These are phyloP conservation scores for Channallabes apus DNA, from an alignment of 2,797 vertebrate genomes.

Conservation along the genomic window DNA sequence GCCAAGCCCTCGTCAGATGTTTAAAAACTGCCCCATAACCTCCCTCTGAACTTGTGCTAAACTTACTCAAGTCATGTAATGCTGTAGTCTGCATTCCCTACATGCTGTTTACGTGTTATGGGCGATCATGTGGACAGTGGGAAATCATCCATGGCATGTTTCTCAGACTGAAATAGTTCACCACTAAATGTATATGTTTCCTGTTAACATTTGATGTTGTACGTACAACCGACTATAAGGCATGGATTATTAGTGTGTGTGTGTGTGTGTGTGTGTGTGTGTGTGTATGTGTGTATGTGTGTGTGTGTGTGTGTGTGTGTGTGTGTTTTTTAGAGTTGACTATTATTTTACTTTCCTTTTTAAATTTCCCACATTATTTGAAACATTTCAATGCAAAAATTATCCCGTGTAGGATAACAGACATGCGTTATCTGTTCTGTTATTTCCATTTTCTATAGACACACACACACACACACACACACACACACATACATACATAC, in stretches of 20 bases:
- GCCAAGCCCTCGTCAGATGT: neutral
- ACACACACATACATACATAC: too few species aligned
- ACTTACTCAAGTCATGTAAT: neutral
- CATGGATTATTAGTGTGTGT: neutral
- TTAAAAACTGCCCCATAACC: neutral
- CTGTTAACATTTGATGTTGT: neutral
- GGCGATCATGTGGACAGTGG: neutral
- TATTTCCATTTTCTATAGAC: conserved; percentile 3
- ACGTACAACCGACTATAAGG: neutral
- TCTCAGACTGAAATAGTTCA: neutral
- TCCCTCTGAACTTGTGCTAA: neutral
- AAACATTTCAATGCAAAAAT: neutral
- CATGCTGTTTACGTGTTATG: conserved; percentile 20
- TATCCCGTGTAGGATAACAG: neutral
- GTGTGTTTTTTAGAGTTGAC: neutral
- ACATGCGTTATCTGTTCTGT: neutral
- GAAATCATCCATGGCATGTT: neutral
- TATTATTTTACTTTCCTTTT: neutral
- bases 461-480: too few species aligned
- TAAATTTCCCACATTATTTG: too few species aligned
- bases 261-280: neutral
- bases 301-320: too few species aligned
- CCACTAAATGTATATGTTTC: neutral
- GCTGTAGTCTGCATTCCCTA: neutral
- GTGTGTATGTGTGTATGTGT: too few species aligned